phyloP scores from a whole-genome alignment of 2,113 vertebrate species.

The Trichomycterus rosablanca region DNA sequence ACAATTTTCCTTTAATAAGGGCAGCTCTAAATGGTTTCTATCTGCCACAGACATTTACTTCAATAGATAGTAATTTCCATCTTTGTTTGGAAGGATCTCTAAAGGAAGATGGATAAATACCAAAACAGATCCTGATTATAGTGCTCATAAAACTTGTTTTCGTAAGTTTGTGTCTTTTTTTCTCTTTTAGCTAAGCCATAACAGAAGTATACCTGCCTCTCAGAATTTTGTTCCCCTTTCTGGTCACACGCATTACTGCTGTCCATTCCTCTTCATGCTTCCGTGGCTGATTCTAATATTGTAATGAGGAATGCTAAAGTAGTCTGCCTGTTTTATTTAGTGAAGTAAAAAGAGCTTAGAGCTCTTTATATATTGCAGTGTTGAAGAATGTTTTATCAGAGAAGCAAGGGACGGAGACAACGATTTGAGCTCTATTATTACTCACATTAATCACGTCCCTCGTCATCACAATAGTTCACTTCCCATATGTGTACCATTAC shows the following conservation, averaged over 20 bases:
- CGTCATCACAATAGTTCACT: constrained; percentile 21
- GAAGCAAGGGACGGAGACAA: constrained; percentile 28
- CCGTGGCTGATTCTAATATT: constrained; percentile 4
- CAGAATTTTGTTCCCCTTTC: constrained; percentile 8
- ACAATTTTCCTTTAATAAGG: no score
- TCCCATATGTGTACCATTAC: constrained; percentile 28
- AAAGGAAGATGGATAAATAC: no score
- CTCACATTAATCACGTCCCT: constrained; percentile 30
- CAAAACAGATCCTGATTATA: constrained; percentile 9
- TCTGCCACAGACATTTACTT: no score
- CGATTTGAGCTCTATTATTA: constrained; percentile 33
- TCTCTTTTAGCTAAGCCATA: background rate
- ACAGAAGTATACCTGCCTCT: no score
- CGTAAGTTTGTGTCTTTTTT: no score
- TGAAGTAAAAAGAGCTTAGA: constrained; percentile 43
- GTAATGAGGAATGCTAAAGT: constrained; percentile 28
- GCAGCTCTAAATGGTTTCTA: no score
- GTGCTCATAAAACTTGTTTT: constrained; percentile 14
- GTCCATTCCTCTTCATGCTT: constrained; percentile 14
- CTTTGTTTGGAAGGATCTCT: no score
- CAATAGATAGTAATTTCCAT: no score
- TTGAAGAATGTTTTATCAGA: constrained; percentile 33
- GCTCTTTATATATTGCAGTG: constrained; percentile 36
- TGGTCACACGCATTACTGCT: constrained; percentile 5
- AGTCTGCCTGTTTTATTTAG: constrained; percentile 6